Percentiles rank a stretch among this genome's conserved stretches.
These are phyloP conservation scores for Drosophila dives DNA, from an alignment of 2,888 invertebrate genomes.

Conservation along the genomic window DNA sequence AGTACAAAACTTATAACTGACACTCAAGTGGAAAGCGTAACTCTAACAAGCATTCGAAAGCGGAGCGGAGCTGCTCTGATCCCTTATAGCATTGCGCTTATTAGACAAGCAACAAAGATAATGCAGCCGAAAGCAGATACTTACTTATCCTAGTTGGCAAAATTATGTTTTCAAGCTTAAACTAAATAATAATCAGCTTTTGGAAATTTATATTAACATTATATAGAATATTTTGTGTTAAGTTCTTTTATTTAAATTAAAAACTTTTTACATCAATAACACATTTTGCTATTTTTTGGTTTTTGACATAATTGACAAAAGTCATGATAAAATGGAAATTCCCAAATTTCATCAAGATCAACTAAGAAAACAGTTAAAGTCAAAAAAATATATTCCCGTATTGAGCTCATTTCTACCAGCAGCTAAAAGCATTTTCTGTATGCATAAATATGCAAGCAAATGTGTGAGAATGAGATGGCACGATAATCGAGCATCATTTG, in stretches of 20 bases:
- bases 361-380: too few species aligned
- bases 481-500: too few species aligned
- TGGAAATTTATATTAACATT: neutral
- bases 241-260: neutral
- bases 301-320: too few species aligned
- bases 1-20: constrained; percentile 36
- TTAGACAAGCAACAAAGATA: neutral
- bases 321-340: too few species aligned
- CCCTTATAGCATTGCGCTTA: constrained; percentile 40
- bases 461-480: too few species aligned
- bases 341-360: too few species aligned
- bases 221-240: neutral
- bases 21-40: constrained; percentile 21
- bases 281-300: too few species aligned
- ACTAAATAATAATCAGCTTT: neutral
- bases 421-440: too few species aligned
- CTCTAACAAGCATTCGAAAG: constrained; percentile 47
- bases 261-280: neutral
- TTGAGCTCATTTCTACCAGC: too few species aligned
- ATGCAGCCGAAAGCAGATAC: neutral
- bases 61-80: constrained; percentile 35
- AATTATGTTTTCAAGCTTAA: neutral
- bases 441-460: too few species aligned
- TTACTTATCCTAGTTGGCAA: neutral
- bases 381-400: too few species aligned